phyloP scores from a whole-genome alignment of 2,113 vertebrate species.

The Oncorhynchus kisutch region DNA sequence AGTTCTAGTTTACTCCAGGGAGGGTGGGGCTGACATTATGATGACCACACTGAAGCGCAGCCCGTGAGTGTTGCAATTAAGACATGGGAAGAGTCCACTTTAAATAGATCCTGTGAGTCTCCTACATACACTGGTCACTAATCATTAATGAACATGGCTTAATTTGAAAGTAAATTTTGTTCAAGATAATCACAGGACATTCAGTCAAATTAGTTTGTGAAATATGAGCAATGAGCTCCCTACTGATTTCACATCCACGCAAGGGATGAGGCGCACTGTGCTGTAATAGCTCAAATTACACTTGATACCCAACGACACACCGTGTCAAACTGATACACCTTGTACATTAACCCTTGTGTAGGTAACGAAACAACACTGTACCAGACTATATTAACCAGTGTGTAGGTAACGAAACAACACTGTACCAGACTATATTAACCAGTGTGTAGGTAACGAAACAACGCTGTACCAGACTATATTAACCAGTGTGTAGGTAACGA shows the following conservation, averaged over 20 bases:
- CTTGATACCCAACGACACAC: background rate
- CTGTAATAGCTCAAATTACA: conserved; percentile 9
- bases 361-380: background rate
- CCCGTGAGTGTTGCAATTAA: conserved; percentile 23
- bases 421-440: too few relatives aligned
- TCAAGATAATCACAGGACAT: conserved; percentile 11
- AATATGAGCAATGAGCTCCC: background rate
- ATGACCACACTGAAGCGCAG: background rate
- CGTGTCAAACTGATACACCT: background rate
- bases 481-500: too few relatives aligned
- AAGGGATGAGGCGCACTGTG: background rate
- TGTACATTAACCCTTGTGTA: background rate
- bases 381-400: too few relatives aligned
- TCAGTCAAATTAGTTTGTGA: background rate
- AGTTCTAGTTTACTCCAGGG: background rate
- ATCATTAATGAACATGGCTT: background rate
- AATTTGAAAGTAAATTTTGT: background rate
- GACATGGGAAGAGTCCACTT: conserved; percentile 14
- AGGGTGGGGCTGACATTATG: background rate
- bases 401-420: too few relatives aligned
- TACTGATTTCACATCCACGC: conserved; percentile 30
- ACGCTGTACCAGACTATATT: too few relatives aligned
- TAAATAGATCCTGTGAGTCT: conserved; percentile 22
- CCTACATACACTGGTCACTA: conserved; percentile 23
- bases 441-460: too few relatives aligned